Evolutionary conservation across 2,113 vertebrate genomes (phyloP).

Genomic region (Formicarius rufipectus): DNA sequence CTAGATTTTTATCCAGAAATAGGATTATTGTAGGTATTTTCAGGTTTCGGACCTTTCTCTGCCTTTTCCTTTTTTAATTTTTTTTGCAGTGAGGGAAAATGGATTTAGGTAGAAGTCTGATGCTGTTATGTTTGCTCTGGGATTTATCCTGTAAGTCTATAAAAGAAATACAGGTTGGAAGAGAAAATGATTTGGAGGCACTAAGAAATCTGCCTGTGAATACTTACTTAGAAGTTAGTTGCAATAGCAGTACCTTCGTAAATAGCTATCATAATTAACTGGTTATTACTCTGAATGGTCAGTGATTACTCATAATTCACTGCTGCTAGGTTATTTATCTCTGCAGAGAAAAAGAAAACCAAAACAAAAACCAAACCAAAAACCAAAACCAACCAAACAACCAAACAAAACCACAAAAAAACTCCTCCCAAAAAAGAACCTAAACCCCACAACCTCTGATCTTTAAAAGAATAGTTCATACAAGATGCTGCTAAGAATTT

Average conservation of each 20-base stretch:
- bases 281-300: constrained; percentile 28
- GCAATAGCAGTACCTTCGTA: constrained; percentile 8
- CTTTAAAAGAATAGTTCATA: neutral
- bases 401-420: no score
- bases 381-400: no score
- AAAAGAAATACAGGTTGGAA: neutral
- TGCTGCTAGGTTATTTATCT: neutral
- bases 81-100: neutral
- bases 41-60: neutral
- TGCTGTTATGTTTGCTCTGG: neutral
- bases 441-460: neutral
- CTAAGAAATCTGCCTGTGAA: neutral
- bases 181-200: neutral
- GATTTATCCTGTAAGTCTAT: neutral
- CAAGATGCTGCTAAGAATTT: neutral
- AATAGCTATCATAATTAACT: neutral
- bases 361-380: no score
- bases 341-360: neutral
- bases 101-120: neutral
- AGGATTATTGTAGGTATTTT: neutral
- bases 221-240: neutral
- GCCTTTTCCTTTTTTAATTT: neutral
- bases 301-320: neutral
- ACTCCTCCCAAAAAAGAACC: no score
- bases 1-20: neutral